Percentiles rank a stretch among this genome's conserved stretches.
These are phyloP conservation scores for Scaeva pyrastri DNA, from an alignment of 2,888 invertebrate genomes.

Conservation along the genomic window DNA sequence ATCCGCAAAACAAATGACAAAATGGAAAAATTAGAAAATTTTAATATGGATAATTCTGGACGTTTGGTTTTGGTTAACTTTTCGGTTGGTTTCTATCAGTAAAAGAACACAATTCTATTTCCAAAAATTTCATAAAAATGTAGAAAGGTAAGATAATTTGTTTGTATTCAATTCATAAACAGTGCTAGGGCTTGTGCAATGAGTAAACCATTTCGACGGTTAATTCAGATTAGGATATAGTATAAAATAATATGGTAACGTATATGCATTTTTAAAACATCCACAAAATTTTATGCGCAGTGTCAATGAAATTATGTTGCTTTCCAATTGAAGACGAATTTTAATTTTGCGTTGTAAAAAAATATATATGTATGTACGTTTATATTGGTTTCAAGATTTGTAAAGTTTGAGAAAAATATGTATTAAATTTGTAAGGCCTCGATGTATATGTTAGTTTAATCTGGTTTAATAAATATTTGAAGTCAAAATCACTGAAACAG, in stretches of 20 bases:
- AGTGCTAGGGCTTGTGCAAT: background rate
- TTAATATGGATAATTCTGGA: too few species aligned
- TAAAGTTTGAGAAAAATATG: background rate
- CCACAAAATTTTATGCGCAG: background rate
- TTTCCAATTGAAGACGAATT: conserved; percentile 4
- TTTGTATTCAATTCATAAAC: background rate
- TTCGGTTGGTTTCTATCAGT: background rate
- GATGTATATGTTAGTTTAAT: background rate
- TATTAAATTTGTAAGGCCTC: background rate
- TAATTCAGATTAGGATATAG: background rate
- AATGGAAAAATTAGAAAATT: too few species aligned
- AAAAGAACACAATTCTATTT: background rate
- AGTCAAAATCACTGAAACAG: too few species aligned
- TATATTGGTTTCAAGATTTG: background rate
- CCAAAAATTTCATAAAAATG: background rate
- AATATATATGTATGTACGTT: background rate
- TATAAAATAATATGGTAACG: background rate
- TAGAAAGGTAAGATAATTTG: background rate
- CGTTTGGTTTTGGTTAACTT: too few species aligned
- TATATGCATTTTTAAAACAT: background rate
- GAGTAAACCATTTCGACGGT: background rate
- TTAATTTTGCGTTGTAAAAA: background rate
- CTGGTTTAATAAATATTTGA: too few species aligned
- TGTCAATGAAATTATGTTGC: background rate
- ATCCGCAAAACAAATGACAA: too few species aligned